These are phyloP conservation scores for Strongylocentrotus purpuratus DNA, from an alignment of 35 echinoderm and acorn worm species.

Conservation along the genomic window DNA sequence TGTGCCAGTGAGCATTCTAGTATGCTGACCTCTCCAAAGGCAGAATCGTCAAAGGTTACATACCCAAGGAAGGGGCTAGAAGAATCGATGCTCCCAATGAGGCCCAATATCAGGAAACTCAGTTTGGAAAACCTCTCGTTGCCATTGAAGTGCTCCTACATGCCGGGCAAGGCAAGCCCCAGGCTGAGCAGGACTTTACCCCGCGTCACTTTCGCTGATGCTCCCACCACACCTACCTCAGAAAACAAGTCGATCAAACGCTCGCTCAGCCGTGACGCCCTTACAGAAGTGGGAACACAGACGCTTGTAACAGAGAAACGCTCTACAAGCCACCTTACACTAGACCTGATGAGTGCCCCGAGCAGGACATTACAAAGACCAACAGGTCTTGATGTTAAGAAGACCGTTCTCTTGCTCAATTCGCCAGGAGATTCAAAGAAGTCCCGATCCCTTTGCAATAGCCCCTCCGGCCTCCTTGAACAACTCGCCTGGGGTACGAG, in stretches of 20 bases:
- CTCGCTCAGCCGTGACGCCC: constrained; percentile 74
- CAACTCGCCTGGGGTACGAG: constrained; percentile 86
- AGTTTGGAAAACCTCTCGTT: constrained; percentile 38
- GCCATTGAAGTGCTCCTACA: constrained; percentile 44
- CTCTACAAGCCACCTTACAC: constrained; percentile 29
- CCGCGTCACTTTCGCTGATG: constrained; percentile 47
- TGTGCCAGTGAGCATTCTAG: constrained; percentile 41
- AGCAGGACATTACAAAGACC: constrained; percentile 76
- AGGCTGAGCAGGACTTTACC: constrained; percentile 44
- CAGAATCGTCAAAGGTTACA: not conserved
- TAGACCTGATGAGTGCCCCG: constrained; percentile 21
- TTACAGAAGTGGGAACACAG: constrained; percentile 42
- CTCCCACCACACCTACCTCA: constrained; percentile 72
- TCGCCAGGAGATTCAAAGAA: constrained; percentile 77
- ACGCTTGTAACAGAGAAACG: constrained; percentile 24
- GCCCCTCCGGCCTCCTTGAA: constrained; percentile 66
- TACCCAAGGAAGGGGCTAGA: not conserved
- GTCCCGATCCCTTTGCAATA: constrained; percentile 71
- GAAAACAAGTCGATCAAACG: constrained; percentile 66
- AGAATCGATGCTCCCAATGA: not conserved
- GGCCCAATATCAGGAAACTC: constrained; percentile 20
- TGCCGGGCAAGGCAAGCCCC: constrained; percentile 42
- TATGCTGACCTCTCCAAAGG: not conserved
- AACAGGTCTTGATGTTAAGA: constrained; percentile 86
- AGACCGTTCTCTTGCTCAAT: constrained; percentile 67